Percentiles rank a stretch among this genome's conserved stretches.
These are phyloP conservation scores for Azemiops feae DNA, from an alignment of 2,113 vertebrate genomes.

Conservation along the genomic window DNA sequence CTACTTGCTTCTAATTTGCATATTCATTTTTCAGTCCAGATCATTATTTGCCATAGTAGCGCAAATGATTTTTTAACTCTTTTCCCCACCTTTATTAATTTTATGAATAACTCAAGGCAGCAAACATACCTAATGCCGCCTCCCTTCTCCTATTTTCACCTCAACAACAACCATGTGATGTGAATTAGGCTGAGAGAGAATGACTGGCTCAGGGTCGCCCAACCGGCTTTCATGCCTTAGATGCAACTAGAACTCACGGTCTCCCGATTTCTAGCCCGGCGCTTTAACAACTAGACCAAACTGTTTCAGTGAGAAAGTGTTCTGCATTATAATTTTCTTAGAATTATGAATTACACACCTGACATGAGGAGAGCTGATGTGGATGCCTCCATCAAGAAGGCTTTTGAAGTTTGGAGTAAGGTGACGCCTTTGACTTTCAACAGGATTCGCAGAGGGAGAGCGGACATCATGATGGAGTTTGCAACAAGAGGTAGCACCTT, in stretches of 20 bases:
- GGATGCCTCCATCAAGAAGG: conserved; percentile 67
- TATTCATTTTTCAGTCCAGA: neutral
- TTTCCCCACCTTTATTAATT: neutral
- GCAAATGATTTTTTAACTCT: neutral
- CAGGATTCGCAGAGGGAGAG: conserved; percentile 59
- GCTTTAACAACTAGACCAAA: neutral
- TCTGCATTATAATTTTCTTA: conserved; percentile 36
- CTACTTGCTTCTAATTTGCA: neutral
- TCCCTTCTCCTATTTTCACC: neutral
- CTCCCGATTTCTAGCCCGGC: neutral
- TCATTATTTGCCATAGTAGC: neutral
- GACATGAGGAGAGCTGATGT: conserved; percentile 71
- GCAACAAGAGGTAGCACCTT: conserved; percentile 65
- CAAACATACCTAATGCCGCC: neutral
- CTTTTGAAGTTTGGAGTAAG: conserved; percentile 70
- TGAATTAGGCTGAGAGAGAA: neutral
- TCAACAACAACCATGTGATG: neutral
- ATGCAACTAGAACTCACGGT: neutral
- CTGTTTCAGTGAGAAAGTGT: neutral
- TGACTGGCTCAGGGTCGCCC: neutral
- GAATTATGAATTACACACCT: conserved; percentile 75
- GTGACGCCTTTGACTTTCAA: conserved; percentile 70
- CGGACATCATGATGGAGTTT: conserved; percentile 77
- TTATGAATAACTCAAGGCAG: neutral
- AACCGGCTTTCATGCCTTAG: neutral